phyloP scores from a whole-genome alignment of 1,140 invertebrate species.

The Leguminivora glycinivorella region DNA sequence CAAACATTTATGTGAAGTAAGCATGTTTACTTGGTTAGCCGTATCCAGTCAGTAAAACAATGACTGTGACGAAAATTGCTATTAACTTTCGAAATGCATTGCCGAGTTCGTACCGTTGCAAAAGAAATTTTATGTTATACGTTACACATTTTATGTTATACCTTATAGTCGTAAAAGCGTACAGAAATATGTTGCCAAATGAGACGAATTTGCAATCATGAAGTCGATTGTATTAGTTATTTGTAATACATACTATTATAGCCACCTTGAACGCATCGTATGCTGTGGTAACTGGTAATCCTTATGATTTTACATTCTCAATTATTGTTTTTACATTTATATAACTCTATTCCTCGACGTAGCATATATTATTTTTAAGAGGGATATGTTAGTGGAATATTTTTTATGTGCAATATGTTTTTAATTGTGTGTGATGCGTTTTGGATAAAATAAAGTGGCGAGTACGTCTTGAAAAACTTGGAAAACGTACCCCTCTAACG shows the following conservation, averaged over 20 bases:
- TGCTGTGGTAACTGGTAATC: background rate
- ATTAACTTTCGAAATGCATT: background rate
- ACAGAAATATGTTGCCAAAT: background rate
- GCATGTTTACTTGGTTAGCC: background rate
- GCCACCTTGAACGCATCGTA: background rate
- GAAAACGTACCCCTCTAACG: too few relatives aligned
- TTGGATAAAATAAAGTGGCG: too few relatives aligned
- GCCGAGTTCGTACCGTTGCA: background rate
- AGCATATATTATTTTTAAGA: too few relatives aligned
- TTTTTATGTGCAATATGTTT: too few relatives aligned
- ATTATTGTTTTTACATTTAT: too few relatives aligned
- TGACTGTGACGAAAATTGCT: background rate
- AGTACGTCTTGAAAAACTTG: too few relatives aligned
- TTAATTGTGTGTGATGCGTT: too few relatives aligned
- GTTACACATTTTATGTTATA: background rate
- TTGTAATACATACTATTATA: background rate
- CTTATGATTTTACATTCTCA: background rate
- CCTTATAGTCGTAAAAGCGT: background rate
- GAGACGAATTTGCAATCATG: background rate
- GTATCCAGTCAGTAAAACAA: conserved; percentile 6
- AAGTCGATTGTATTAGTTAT: background rate
- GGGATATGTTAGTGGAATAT: too few relatives aligned
- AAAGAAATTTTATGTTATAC: background rate
- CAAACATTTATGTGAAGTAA: background rate
- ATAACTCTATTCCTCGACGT: too few relatives aligned